phyloP scores from a whole-genome alignment of 2,113 vertebrate species.

The Catharus fuscescens region DNA sequence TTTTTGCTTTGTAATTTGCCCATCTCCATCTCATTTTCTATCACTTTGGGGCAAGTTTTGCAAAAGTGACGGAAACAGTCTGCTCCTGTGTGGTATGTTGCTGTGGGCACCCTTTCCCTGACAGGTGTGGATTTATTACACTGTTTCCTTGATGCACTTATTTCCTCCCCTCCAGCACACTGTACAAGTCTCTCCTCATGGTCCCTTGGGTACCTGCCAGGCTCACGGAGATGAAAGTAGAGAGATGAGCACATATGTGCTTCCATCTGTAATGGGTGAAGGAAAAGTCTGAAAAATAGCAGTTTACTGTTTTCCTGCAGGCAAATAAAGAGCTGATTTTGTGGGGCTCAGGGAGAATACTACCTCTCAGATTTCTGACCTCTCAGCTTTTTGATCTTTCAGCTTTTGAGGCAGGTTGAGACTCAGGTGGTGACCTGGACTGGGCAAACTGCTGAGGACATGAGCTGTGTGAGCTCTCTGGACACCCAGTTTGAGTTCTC shows the following conservation, averaged over 20 bases:
- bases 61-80: background rate
- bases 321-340: background rate
- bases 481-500: background rate
- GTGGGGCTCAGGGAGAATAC: background rate
- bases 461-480: background rate
- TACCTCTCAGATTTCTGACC: background rate
- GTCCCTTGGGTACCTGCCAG: background rate
- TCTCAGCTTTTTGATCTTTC: background rate
- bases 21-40: background rate
- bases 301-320: background rate
- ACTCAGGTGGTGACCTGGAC: background rate
- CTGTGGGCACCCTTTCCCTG: slow-evolving; percentile 10
- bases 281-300: background rate
- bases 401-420: background rate
- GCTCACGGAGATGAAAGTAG: background rate
- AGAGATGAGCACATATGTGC: background rate
- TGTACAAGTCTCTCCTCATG: background rate
- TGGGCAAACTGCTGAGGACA: background rate
- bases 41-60: background rate
- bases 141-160: background rate
- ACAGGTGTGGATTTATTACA: slow-evolving; percentile 25
- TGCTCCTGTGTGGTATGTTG: background rate
- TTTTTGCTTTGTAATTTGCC: background rate
- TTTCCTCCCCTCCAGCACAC: background rate
- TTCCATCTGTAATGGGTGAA: background rate